Evolutionary conservation across 2,797 vertebrate genomes (phyloP).

Genomic region (Onychomys torridus): DNA sequence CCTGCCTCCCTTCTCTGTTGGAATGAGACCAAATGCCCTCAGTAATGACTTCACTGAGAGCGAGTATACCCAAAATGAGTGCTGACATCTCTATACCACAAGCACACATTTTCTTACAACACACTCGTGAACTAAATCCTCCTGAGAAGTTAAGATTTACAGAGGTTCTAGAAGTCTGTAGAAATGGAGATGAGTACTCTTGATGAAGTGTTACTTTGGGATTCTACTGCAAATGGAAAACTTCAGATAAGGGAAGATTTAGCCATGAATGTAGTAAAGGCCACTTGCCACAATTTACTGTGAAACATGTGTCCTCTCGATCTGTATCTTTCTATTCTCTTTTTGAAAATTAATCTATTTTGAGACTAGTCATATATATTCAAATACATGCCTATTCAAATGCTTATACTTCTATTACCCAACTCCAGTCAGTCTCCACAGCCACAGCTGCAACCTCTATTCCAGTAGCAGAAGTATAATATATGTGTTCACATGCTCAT

Average conservation of each 20-base stretch:
- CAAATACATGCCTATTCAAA: neutral
- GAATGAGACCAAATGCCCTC: neutral
- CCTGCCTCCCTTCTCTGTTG: neutral
- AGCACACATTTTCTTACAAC: neutral
- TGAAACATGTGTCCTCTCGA: neutral
- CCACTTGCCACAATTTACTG: neutral
- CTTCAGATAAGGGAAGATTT: neutral
- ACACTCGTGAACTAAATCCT: neutral
- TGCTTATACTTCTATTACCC: neutral
- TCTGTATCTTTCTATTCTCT: neutral
- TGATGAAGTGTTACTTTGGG: neutral
- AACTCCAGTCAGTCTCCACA: too few relatives aligned
- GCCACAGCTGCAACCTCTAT: neutral
- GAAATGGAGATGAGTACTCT: neutral
- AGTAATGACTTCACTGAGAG: neutral
- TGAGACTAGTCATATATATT: neutral
- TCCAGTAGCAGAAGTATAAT: neutral
- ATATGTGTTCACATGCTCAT: neutral
- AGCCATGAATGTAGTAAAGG: neutral
- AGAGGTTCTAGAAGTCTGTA: neutral
- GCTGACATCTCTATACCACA: neutral
- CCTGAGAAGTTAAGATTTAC: constrained; percentile 17
- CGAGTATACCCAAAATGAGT: neutral
- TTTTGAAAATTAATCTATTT: neutral
- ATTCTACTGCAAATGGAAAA: neutral